Conservation (phyloP, 2,797 vertebrate species). For the Gadopsis marmoratus region DNA sequence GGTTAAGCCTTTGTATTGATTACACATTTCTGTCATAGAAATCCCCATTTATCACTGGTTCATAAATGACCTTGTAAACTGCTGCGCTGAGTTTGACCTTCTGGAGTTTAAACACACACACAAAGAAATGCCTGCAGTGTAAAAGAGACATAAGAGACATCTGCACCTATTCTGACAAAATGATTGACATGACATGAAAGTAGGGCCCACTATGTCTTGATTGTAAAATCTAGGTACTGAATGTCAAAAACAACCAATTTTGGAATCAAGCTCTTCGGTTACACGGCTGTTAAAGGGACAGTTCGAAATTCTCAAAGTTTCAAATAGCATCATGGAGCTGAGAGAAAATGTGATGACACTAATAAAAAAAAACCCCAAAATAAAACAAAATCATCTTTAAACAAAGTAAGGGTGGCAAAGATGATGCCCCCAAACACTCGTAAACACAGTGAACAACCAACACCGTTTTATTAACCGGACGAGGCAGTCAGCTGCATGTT, state of each 20-base stretch:
- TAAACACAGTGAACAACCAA: constrained; percentile 5
- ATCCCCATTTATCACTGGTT: constrained; percentile 44
- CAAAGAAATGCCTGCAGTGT: not conserved
- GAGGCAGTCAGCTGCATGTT: not conserved
- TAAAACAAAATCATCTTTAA: not conserved
- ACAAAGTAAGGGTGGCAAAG: not conserved
- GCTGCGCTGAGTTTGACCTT: constrained; percentile 28
- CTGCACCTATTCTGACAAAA: not conserved
- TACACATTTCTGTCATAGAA: constrained; percentile 37
- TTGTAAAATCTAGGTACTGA: too few species aligned
- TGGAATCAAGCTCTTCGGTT: too few species aligned
- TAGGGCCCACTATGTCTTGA: not conserved
- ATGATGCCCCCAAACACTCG: not conserved
- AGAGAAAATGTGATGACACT: not conserved
- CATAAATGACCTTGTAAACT: constrained; percentile 57
- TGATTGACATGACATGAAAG: not conserved
- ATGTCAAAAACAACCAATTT: too few species aligned
- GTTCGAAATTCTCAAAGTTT: too few species aligned
- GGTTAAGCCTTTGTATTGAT: constrained; percentile 62
- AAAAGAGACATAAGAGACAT: not conserved
- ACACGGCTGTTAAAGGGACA: not conserved
- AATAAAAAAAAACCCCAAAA: not conserved
- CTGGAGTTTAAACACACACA: not conserved
- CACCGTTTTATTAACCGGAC: not conserved
- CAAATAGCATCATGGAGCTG: not conserved